Evolutionary conservation across 2,797 vertebrate genomes (phyloP).

Genomic region (Tragopan temminckii): DNA sequence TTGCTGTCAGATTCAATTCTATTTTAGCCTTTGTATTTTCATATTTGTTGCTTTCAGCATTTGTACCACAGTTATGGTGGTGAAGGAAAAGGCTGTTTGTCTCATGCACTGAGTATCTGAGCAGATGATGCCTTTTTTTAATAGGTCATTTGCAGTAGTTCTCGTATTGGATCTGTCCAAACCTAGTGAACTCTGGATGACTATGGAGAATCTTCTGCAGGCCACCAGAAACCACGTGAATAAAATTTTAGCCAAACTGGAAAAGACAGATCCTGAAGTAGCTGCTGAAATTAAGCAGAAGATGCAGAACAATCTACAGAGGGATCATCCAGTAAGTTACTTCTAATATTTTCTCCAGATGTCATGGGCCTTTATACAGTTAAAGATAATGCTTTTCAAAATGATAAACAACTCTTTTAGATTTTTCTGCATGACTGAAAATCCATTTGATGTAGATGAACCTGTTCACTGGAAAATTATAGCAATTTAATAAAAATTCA

Average conservation of each 20-base stretch:
- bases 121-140: conserved; percentile 25
- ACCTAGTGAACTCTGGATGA: conserved; percentile 90
- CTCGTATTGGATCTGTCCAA: conserved; percentile 94
- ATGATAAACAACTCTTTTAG: conserved; percentile 75
- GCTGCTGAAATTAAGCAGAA: conserved; percentile 82
- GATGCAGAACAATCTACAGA: conserved; percentile 82
- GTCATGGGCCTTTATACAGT: conserved; percentile 61
- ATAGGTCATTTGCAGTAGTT: conserved; percentile 89
- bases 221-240: conserved; percentile 86
- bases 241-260: conserved; percentile 82
- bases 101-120: not conserved
- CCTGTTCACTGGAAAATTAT: conserved; percentile 83
- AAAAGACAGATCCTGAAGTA: conserved; percentile 82
- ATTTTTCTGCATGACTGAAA: conserved; percentile 82
- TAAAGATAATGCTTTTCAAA: conserved; percentile 74
- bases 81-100: not conserved
- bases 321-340: conserved; percentile 92
- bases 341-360: conserved; percentile 65
- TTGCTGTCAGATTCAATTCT: not conserved
- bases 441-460: conserved; percentile 81
- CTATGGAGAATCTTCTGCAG: conserved; percentile 90
- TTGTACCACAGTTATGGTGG: not conserved
- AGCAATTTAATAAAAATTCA: conserved; percentile 83
- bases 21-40: not conserved
- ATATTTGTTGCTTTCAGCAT: not conserved